phyloP scores from a whole-genome alignment of 2,113 vertebrate species.

The Dromiciops gliroides region DNA sequence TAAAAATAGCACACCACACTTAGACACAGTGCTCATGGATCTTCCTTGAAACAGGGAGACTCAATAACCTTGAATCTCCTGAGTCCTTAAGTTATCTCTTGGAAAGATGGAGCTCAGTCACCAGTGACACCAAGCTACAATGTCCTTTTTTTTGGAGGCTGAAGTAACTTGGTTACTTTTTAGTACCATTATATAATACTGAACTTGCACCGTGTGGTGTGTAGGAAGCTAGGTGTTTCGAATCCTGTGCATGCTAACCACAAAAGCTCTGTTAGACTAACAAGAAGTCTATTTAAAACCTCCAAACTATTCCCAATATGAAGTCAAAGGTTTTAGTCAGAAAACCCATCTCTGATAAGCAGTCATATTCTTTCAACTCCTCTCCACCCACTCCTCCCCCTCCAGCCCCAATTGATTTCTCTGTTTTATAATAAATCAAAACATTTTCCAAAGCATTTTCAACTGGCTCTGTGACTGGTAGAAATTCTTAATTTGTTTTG shows the following conservation, averaged over 20 bases:
- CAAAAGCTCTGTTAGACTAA: slow-evolving; percentile 38
- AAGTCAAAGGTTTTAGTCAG: background rate
- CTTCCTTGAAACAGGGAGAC: background rate
- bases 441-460: background rate
- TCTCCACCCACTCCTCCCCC: background rate
- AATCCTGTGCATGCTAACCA: slow-evolving; percentile 7
- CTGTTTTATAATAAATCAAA: slow-evolving; percentile 50
- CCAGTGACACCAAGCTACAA: background rate
- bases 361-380: background rate
- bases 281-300: slow-evolving; percentile 7
- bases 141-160: background rate
- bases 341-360: background rate
- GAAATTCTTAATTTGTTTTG: slow-evolving; percentile 7
- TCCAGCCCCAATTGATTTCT: background rate
- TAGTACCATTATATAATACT: background rate
- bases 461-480: background rate
- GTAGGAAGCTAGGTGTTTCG: background rate
- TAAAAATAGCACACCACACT: background rate
- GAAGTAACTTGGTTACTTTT: background rate
- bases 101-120: background rate
- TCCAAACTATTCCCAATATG: background rate
- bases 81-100: background rate
- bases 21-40: background rate
- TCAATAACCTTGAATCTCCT: slow-evolving; percentile 34
- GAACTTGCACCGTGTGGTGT: background rate